Conservation (phyloP, 2,888 invertebrate species). For the Apodemia hepburni region DNA sequence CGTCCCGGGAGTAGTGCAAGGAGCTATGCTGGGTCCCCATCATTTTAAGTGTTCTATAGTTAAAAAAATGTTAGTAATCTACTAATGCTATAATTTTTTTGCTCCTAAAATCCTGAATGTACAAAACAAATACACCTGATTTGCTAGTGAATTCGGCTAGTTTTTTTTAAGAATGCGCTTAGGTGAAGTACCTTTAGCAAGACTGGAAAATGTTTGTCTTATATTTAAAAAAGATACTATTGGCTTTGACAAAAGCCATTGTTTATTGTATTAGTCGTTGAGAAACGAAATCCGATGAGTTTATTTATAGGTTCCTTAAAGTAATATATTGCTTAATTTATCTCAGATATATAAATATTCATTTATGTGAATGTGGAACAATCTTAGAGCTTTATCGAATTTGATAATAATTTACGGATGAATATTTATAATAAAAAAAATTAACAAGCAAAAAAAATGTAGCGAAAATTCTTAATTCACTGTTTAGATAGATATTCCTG, state of each 20-base stretch:
- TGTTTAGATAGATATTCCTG: slow-evolving; percentile 64
- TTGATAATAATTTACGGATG: slow-evolving; percentile 77
- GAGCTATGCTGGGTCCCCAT: slow-evolving; percentile 32
- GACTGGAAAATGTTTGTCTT: slow-evolving; percentile 45
- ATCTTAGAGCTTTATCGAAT: slow-evolving; percentile 79
- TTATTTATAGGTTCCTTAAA: slow-evolving; percentile 34
- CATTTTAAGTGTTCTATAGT: slow-evolving; percentile 20
- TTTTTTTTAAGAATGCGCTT: slow-evolving; percentile 50
- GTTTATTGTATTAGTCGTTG: slow-evolving; percentile 30
- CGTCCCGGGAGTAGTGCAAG: slow-evolving; percentile 42
- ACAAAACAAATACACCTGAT: slow-evolving; percentile 67
- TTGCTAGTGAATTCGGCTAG: slow-evolving; percentile 56
- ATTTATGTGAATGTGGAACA: slow-evolving; percentile 76
- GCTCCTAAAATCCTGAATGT: slow-evolving; percentile 73
- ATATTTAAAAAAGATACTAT: slow-evolving; percentile 36
- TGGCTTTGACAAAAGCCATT: slow-evolving; percentile 31
- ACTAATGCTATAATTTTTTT: slow-evolving; percentile 33
- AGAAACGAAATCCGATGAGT: slow-evolving; percentile 29
- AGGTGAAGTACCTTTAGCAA: slow-evolving; percentile 44
- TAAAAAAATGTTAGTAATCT: slow-evolving; percentile 17
- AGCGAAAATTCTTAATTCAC: slow-evolving; percentile 54
- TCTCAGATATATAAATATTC: slow-evolving; percentile 43
- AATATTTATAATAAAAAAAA: slow-evolving; percentile 62
- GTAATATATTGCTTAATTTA: slow-evolving; percentile 40
- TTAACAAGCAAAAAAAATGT: slow-evolving; percentile 42